A percentile compares a stretch with the other conserved stretches of the same genome.
Evolutionary conservation across 2,888 invertebrate species (phyloP).

Genomic region (Harmothoe impar): DNA sequence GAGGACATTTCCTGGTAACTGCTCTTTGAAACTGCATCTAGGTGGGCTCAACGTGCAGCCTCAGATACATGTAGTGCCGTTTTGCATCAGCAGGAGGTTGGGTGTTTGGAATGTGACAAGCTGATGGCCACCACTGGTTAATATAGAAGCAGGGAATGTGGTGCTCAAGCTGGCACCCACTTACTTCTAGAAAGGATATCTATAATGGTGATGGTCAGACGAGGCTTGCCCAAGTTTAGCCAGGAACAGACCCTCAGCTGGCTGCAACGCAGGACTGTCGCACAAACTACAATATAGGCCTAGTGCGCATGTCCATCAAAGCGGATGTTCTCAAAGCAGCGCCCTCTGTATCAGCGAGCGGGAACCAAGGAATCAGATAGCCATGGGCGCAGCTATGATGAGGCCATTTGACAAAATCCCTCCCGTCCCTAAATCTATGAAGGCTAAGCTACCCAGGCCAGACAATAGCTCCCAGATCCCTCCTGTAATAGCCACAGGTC

Average conservation of each 20-base stretch:
- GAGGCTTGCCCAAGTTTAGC: too few species aligned
- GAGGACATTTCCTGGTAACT: not conserved
- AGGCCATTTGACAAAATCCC: conserved; percentile 33
- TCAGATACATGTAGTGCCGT: not conserved
- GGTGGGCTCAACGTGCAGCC: not conserved
- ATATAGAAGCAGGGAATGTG: too few species aligned
- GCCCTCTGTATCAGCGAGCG: not conserved
- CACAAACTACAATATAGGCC: not conserved
- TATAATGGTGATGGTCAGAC: too few species aligned
- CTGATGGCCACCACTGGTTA: too few species aligned
- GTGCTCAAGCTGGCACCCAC: too few species aligned
- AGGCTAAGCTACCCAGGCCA: not conserved
- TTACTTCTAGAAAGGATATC: too few species aligned
- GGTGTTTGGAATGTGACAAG: too few species aligned
- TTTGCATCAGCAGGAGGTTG: too few species aligned
- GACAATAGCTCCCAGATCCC: conserved; percentile 33
- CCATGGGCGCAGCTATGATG: not conserved
- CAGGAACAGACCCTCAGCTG: not conserved
- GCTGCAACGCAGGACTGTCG: not conserved
- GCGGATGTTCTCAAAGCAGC: conserved; percentile 38
- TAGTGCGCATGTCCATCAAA: conserved; percentile 43
- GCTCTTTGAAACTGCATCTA: conserved; percentile 27
- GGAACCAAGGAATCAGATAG: conserved; percentile 43
- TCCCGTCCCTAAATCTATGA: conserved; percentile 39
- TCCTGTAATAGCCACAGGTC: conserved; percentile 5